Conservation (phyloP, 2,113 vertebrate genomes). For the Sprattus sprattus region DNA sequence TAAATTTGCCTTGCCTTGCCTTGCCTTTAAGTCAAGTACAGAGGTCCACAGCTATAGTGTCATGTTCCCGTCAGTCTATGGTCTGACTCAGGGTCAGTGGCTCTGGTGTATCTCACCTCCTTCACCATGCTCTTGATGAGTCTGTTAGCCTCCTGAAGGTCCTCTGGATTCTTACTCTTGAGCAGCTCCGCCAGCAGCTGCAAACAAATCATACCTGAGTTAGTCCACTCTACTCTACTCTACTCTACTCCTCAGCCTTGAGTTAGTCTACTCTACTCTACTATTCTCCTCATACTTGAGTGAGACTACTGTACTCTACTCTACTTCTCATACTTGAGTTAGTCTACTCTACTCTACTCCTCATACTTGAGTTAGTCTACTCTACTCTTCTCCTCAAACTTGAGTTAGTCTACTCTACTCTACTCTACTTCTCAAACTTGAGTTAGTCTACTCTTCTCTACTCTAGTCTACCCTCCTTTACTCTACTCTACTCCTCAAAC, state of each 20-base stretch:
- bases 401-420: not conserved
- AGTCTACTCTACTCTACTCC: too few relatives aligned
- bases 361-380: not conserved
- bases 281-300: not conserved
- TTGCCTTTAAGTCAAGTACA: too few relatives aligned
- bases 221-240: too few relatives aligned
- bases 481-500: too few relatives aligned
- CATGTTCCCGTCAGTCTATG: too few relatives aligned
- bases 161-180: constrained; percentile 96
- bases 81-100: not conserved
- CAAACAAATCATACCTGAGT: constrained; percentile 26
- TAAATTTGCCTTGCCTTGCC: too few relatives aligned
- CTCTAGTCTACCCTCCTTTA: not conserved
- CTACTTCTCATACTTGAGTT: too few relatives aligned
- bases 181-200: constrained; percentile 91
- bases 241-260: too few relatives aligned
- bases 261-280: too few relatives aligned
- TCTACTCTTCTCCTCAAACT: too few relatives aligned
- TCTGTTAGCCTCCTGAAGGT: constrained; percentile 95
- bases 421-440: too few relatives aligned
- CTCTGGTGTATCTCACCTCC: constrained; percentile 77
- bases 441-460: not conserved
- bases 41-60: not conserved
- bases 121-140: constrained; percentile 99
- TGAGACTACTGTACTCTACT: too few relatives aligned